Evolutionary conservation across 1,140 invertebrate genomes (phyloP).

Genomic region (Drosophila pandora): DNA sequence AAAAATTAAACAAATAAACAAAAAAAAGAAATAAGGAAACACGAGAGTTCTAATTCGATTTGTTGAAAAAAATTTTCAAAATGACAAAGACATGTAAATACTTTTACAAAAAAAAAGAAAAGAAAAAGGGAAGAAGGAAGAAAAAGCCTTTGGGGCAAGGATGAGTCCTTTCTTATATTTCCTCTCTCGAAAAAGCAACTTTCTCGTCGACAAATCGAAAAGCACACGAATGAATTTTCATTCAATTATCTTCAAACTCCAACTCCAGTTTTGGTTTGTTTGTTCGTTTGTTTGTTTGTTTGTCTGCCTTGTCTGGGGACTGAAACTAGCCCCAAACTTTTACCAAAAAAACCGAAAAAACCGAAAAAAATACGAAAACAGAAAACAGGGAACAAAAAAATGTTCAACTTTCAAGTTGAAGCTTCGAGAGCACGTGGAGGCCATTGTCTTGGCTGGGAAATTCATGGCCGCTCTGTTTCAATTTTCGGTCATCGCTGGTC

Average conservation of each 20-base stretch:
- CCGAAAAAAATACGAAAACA: too few species aligned
- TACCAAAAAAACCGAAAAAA: background rate
- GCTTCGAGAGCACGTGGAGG: conserved; percentile 46
- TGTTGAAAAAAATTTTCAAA: conserved; percentile 34
- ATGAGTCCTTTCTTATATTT: conserved; percentile 31
- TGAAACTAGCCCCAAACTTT: conserved; percentile 71
- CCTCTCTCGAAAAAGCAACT: conserved; percentile 7
- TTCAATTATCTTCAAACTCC: conserved; percentile 70
- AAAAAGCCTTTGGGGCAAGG: conserved; percentile 6
- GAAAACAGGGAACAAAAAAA: background rate
- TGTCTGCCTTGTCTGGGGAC: conserved; percentile 71
- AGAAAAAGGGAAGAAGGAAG: conserved; percentile 7
- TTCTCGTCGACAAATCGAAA: conserved; percentile 63
- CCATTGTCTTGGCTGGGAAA: conserved; percentile 77
- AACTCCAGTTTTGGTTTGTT: conserved; percentile 31
- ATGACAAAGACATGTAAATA: conserved; percentile 78
- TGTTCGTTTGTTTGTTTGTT: conserved; percentile 53
- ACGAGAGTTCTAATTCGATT: conserved; percentile 65
- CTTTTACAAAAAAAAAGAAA: conserved; percentile 37
- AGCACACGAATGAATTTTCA: conserved; percentile 81
- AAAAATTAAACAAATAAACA: conserved; percentile 80
- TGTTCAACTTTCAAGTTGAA: conserved; percentile 3
- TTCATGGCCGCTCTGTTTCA: conserved; percentile 80
- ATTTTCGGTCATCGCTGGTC: conserved; percentile 61
- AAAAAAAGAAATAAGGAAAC: conserved; percentile 51